Percentiles rank a stretch among this genome's conserved stretches.
Evolutionary conservation across 2,797 vertebrate genomes (phyloP).

Genomic region (Scomberomorus guttatus): DNA sequence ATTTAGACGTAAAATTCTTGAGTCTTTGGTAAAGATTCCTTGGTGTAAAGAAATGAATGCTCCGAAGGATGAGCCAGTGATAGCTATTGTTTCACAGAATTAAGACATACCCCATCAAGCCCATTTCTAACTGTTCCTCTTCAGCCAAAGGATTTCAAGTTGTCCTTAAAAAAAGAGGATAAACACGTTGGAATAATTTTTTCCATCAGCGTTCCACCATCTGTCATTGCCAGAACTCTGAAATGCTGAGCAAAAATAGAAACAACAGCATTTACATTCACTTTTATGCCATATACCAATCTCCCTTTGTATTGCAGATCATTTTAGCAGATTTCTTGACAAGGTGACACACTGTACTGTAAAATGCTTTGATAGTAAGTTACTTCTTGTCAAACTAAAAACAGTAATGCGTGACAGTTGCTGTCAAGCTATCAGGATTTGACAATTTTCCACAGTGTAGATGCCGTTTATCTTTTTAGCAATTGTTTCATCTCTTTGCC

Average conservation of each 20-base stretch:
- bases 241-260: constrained; percentile 17
- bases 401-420: background rate
- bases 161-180: background rate
- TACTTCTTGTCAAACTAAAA: background rate
- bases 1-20: background rate
- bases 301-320: background rate
- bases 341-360: background rate
- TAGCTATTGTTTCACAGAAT: background rate
- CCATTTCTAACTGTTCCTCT: constrained; percentile 7
- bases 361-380: background rate
- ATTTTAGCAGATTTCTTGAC: background rate
- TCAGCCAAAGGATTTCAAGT: constrained; percentile 21
- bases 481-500: background rate
- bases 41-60: background rate
- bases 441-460: background rate
- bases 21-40: too few species aligned
- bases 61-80: background rate
- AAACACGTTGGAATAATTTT: constrained; percentile 10
- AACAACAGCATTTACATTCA: background rate
- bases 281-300: background rate
- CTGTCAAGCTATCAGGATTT: background rate
- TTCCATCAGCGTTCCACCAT: background rate
- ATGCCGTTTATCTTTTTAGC: too few species aligned
- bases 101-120: constrained; percentile 1
- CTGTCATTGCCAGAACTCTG: constrained; percentile 3